Evolutionary conservation across 2,797 vertebrate species (phyloP).

Genomic region (Tolypeutes matacus): DNA sequence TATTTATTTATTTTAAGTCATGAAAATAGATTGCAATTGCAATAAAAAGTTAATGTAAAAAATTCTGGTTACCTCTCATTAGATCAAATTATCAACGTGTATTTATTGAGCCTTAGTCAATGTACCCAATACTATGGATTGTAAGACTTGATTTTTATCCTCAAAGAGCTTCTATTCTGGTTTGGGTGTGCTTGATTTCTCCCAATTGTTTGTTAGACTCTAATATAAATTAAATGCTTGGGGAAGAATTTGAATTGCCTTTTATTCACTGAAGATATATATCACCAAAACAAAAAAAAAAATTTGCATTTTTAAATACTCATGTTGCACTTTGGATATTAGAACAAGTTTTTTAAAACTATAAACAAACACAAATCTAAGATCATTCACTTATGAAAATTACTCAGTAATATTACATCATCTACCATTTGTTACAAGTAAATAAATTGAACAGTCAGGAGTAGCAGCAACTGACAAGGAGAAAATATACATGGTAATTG

Average conservation of each 20-base stretch:
- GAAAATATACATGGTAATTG: not conserved
- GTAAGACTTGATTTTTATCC: not conserved
- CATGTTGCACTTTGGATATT: not conserved
- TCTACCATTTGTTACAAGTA: constrained; percentile 9
- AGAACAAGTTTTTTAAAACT: not conserved
- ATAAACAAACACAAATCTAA: constrained; percentile 29
- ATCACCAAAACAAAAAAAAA: not conserved
- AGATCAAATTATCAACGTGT: not conserved
- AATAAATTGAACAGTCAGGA: constrained; percentile 6
- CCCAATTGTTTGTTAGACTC: not conserved
- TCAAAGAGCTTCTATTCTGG: not conserved
- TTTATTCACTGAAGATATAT: not conserved
- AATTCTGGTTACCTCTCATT: not conserved
- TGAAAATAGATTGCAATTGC: not conserved
- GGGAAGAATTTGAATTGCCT: not conserved
- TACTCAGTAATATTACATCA: not conserved
- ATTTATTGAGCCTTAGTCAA: not conserved
- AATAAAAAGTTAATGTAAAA: not conserved
- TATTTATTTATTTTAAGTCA: not conserved
- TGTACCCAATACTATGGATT: not conserved
- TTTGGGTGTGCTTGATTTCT: not conserved
- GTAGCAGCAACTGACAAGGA: not conserved
- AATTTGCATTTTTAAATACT: not conserved
- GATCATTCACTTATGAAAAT: constrained; percentile 3
- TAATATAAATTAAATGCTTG: not conserved